A percentile compares a stretch with the other conserved stretches of the same genome.
These are phyloP conservation scores for Nasonia oneida DNA, from an alignment of 2,888 invertebrate genomes.

Conservation along the genomic window DNA sequence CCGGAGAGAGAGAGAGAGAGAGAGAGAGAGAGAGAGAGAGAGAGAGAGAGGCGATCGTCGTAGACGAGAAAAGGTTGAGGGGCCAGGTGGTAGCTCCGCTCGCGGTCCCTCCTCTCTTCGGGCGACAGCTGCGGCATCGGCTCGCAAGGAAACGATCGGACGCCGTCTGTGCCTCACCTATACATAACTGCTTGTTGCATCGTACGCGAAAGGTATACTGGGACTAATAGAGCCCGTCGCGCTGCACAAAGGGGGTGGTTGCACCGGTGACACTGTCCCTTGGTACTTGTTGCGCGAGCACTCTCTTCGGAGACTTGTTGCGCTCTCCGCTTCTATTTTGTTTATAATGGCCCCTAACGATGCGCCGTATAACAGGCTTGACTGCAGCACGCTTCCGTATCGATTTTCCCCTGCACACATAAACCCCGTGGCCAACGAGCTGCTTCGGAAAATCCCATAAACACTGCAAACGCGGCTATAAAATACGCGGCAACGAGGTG, in stretches of 20 bases:
- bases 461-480: background rate
- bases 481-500: background rate
- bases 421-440: background rate
- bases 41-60: background rate
- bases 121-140: constrained; percentile 70
- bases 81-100: constrained; percentile 68
- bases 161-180: background rate
- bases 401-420: constrained; percentile 1
- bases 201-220: background rate
- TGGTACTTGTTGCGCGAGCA: no score
- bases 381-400: background rate
- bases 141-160: constrained; percentile 17
- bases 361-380: no score
- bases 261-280: no score
- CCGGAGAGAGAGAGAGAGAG: constrained; percentile 17
- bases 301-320: no score
- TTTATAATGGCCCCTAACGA: no score
- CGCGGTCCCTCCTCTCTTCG: constrained; percentile 61
- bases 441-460: background rate
- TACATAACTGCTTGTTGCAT: background rate
- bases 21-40: background rate
- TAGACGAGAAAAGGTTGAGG: constrained; percentile 4
- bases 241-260: no score
- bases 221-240: no score
- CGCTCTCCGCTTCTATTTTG: no score